Base-by-base conservation (phyloP, 2,797 vertebrate genomes). In the Megalops cyprinoides region DNA sequence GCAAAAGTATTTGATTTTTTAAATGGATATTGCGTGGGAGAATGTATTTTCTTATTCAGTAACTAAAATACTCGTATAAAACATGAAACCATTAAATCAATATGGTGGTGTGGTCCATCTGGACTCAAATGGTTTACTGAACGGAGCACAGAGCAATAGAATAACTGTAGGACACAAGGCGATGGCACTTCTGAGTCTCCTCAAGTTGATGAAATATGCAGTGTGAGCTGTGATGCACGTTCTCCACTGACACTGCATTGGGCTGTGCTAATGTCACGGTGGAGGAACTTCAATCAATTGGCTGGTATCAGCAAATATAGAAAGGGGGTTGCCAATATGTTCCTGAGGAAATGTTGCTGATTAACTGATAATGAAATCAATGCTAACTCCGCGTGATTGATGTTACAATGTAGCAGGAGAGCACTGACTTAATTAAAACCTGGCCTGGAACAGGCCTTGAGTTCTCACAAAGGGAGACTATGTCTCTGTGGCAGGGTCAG, bases 311-410 rank as follows among this genome's bases (percentile, higher is more conserved):
- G 55, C 37, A 37, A 77, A 77, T 55, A 37, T 23, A 56, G 55
- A 58, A 42, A 34, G 7, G 75, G 14, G 51, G 51, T 28, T 37
- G 37, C 53, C 53, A 39, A 58, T 77, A 55, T 77, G 75, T 48
- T 65, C 60, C 75, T 55, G 49, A 77, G 75, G 49, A 77, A 55
- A 77, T 77, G 51, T 44, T 77, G 75, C 55, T 80, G 56, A 48
- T 60, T 62, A 46, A 76, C 73, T 74, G 71, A 15, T 74, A 23
- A 62, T 81, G 44, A 81, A 81, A 75, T 65, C 79, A 49, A 31
- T 67, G 74, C 56, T 58, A 74, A 49, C 46, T 65, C 28, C 28
- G 37, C 10, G 49, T 77, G 49, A 77, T 77, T 77, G 75, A 65
- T 65, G 77, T 78, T 78, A n/a, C 23, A 12, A 20, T 39, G 60